Evolutionary conservation across 2,797 vertebrate genomes (phyloP).

Genomic region (Typhlichthys eigenmanni): DNA sequence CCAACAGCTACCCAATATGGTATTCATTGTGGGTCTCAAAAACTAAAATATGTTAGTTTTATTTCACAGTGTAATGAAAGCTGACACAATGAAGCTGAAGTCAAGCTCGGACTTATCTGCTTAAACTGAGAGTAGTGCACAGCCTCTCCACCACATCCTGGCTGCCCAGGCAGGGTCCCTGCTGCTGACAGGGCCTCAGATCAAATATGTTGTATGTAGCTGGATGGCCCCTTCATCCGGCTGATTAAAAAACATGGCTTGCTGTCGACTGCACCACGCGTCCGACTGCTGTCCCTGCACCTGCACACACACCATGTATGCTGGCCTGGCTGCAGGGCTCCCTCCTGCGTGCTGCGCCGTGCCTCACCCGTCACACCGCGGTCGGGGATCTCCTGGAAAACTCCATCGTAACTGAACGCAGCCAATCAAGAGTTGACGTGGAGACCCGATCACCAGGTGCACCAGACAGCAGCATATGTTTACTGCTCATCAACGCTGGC

Average conservation of each 20-base stretch:
- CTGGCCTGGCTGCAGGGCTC: no score
- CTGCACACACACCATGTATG: no score
- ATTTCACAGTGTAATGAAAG: no score
- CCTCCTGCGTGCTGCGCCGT: not conserved
- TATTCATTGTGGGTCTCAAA: no score
- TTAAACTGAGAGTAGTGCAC: not conserved
- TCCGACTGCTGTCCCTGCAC: slow-evolving; percentile 30
- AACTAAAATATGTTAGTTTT: no score
- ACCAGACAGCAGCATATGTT: slow-evolving; percentile 45
- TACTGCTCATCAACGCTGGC: slow-evolving; percentile 30
- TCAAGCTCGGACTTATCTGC: no score
- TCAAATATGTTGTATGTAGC: slow-evolving; percentile 57
- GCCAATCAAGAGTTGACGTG: slow-evolving; percentile 15
- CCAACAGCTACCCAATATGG: no score
- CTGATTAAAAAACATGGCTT: slow-evolving; percentile 55
- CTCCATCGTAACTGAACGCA: slow-evolving; percentile 32
- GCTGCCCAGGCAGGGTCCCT: slow-evolving; percentile 24
- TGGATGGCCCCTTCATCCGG: slow-evolving; percentile 41
- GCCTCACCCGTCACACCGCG: slow-evolving; percentile 20
- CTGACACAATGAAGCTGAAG: no score
- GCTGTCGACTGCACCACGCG: slow-evolving; percentile 19
- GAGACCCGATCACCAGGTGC: slow-evolving; percentile 48
- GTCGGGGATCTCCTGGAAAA: not conserved
- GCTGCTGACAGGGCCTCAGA: slow-evolving; percentile 34
- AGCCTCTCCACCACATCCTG: slow-evolving; percentile 8